Evolutionary conservation across 2,113 vertebrate genomes (phyloP).

Genomic region (Setophaga petechia): DNA sequence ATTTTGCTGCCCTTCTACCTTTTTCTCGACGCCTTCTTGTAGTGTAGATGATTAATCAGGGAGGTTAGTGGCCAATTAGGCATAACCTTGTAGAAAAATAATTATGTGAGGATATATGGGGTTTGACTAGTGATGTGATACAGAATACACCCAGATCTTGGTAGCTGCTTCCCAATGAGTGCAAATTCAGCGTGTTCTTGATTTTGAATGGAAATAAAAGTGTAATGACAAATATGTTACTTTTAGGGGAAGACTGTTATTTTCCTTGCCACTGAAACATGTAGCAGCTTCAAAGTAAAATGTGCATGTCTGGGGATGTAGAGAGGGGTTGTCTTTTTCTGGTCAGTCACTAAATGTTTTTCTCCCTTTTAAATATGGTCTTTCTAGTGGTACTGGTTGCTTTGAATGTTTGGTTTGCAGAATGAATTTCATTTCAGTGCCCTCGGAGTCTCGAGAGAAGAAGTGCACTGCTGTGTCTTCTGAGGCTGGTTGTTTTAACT

Average conservation of each 20-base stretch:
- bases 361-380: neutral
- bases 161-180: slow-evolving; percentile 16
- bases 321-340: neutral
- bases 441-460: neutral
- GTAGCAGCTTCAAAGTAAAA: neutral
- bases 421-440: slow-evolving; percentile 41
- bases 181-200: neutral
- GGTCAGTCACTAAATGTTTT: neutral
- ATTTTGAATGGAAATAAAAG: slow-evolving; percentile 19
- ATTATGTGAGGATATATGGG: slow-evolving; percentile 24
- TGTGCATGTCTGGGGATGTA: neutral
- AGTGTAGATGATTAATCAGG: slow-evolving; percentile 65
- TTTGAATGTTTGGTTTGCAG: slow-evolving; percentile 19
- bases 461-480: slow-evolving; percentile 7
- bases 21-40: slow-evolving; percentile 23
- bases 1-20: slow-evolving; percentile 16
- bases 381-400: slow-evolving; percentile 10
- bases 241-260: neutral
- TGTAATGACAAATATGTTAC: neutral
- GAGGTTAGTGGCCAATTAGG: slow-evolving; percentile 72
- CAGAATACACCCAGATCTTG: slow-evolving; percentile 19
- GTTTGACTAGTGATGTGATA: slow-evolving; percentile 19
- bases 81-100: slow-evolving; percentile 70
- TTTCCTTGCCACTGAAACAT: neutral
- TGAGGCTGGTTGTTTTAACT: slow-evolving; percentile 31